Percentiles rank a stretch among this genome's conserved stretches.
These are phyloP conservation scores for Pituophis catenifer DNA, from an alignment of 2,113 vertebrate genomes.

Conservation along the genomic window DNA sequence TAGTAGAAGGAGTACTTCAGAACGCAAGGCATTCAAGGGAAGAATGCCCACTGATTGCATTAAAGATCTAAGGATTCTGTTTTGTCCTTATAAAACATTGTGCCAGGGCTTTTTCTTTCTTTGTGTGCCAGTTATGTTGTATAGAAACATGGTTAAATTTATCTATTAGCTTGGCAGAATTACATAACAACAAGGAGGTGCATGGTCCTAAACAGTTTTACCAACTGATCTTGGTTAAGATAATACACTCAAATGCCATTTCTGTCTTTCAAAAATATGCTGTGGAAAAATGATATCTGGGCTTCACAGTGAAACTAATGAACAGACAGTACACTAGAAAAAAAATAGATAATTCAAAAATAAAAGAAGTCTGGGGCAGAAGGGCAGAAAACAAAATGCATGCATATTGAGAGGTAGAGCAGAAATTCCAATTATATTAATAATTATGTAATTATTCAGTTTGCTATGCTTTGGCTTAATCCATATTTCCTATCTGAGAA, in stretches of 20 bases:
- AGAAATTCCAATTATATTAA: neutral
- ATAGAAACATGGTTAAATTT: conserved; percentile 40
- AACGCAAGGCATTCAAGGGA: conserved; percentile 43
- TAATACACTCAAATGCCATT: conserved; percentile 38
- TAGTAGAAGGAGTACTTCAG: conserved; percentile 42
- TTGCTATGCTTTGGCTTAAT: neutral
- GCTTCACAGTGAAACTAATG: neutral
- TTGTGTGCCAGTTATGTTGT: conserved; percentile 16
- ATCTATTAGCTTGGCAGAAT: conserved; percentile 45
- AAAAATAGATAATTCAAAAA: conserved; percentile 3
- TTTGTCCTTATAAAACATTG: conserved; percentile 52
- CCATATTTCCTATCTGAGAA: neutral
- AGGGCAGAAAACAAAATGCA: neutral
- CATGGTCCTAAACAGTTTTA: conserved; percentile 38
- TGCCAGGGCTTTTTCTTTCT: conserved; percentile 43
- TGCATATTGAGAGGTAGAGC: neutral
- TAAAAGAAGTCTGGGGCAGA: neutral
- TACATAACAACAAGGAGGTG: conserved; percentile 46
- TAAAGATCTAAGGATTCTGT: conserved; percentile 52
- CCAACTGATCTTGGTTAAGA: conserved; percentile 47
- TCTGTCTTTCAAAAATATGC: conserved; percentile 30
- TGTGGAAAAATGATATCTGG: conserved; percentile 22
- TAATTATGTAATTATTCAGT: neutral
- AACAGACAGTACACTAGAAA: neutral
- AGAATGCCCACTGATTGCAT: conserved; percentile 34